Evolutionary conservation across 2,888 invertebrate species (phyloP).

Genomic region (Sicus ferrugineus): DNA sequence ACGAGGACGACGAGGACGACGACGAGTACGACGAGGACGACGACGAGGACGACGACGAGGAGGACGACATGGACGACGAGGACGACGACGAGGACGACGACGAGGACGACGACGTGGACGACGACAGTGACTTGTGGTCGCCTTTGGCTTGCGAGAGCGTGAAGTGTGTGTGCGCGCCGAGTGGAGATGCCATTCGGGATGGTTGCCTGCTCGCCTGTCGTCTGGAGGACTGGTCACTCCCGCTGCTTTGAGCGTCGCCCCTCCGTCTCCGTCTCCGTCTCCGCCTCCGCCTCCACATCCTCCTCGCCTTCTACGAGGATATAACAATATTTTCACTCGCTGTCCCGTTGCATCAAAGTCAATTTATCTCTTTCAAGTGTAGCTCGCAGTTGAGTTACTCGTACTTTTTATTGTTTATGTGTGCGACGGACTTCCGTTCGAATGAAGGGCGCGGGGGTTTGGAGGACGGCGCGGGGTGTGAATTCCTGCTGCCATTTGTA

Average conservation of each 20-base stretch:
- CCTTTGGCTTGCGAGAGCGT: not conserved
- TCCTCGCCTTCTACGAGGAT: not conserved
- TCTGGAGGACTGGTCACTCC: too few species aligned
- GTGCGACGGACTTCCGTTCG: not conserved
- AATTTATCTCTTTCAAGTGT: constrained; percentile 45
- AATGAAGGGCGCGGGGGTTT: not conserved
- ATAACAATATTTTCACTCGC: constrained; percentile 32
- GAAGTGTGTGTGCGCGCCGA: not conserved
- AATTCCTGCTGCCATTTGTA: not conserved
- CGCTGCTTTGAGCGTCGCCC: not conserved
- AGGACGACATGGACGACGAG: too few species aligned
- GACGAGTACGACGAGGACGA: too few species aligned
- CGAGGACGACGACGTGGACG: too few species aligned
- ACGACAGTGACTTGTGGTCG: not conserved
- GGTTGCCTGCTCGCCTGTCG: too few species aligned
- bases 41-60: too few species aligned
- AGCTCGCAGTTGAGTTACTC: constrained; percentile 1
- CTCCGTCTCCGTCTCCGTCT: too few species aligned
- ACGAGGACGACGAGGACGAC: too few species aligned
- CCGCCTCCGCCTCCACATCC: too few species aligned
- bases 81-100: too few species aligned
- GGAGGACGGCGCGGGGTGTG: too few species aligned
- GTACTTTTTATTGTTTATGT: constrained; percentile 20
- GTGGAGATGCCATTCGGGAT: not conserved
- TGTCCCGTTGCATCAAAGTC: constrained; percentile 50